Base-by-base conservation (phyloP, 1,140 invertebrate genomes). In the Oncopodura yosiiana region DNA sequence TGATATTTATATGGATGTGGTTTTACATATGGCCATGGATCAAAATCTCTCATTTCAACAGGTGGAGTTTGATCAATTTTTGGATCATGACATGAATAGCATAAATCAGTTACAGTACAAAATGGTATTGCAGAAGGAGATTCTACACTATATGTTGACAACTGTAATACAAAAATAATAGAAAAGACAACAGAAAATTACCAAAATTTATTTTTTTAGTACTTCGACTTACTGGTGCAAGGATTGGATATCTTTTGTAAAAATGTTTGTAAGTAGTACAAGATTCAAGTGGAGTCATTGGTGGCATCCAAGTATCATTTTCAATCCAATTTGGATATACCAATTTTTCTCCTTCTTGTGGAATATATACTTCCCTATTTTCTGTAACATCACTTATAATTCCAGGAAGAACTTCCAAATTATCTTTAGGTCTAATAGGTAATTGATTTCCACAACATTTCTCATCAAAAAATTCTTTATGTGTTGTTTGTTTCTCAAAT, bases 111-210 rank as follows among this genome's bases (percentile, higher is more conserved):
- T 14, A 49, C 2, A 1, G 50, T 53, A 26, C 49, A 54, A 21
- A 61, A 61, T 24, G 60, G 60, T 19, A 61, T 61, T 24, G 60
- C 60, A n/a, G 29, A 24, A 4, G 60, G 60, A 41, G 49, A 32
- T 30, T 46, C 32, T 1, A 54, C 54, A 19, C 14, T 42, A 16
- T 9, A 53, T 51, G 11, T 44, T 11, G 42, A n/a, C n/a, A n/a
- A 39, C 37, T 39, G 18, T 39, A 16, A 36, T 56, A 29, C 3
- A 29, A 14, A 5, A 8, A 38, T 32, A 26, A 12, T 1, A 44
- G 36, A 48, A 44, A 38, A n/a, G 18, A 24, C 9, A 8, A 50
- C 2, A 14, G 50, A 37, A 39, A 41, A 11, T n/a, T n/a, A n/a
- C n/a, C 8, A 6, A 29, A 5, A 5, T 39, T 14, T 37, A 27